Evolutionary conservation across 2,888 invertebrate species (phyloP), one percentile per base, ranked within the genome.

Genomic region (Eupithecia vulgata): DNA sequence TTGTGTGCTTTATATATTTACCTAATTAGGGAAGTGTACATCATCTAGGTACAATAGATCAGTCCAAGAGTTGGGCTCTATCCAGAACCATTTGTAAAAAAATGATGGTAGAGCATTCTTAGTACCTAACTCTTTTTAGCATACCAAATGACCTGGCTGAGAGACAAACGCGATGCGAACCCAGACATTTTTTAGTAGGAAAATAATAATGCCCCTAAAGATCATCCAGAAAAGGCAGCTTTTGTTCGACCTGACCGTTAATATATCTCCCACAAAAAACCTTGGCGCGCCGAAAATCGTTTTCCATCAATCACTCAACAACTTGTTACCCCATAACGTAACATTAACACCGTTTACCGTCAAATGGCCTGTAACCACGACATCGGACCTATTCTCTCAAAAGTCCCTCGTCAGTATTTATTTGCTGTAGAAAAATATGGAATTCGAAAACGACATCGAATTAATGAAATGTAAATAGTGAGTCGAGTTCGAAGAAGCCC

Each of bases 401-500:
- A 86, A 81, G 82, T 74, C 71, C 76, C 81, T 72, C 77, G 81
- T 70, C 42, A 66, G 59, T 68, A n/a, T 70, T 70, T 73, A 75
- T 77, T 74, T 74, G 70, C 52, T 37, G 69, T 45, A 37, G 74
- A 71, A 74, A n/a, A 75, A 75, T 78, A 76, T 76, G 70, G 65
- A 72, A 73, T 78, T 72, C 66, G 64, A 57, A 65, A 73, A 73
- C 48, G 72, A 71, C 68, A 57, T 62, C 68, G 68, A 72, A 75
- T 78, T 78, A 74, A 77, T 76, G 71, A 76, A 77, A 70, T 67
- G 74, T 77, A 77, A 76, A 78, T 77, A 77, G 67, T 40, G 62
- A 57, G 70, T 15, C 64, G 52, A 15, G 69, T 70, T 76, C 73
- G 66, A 67, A 74, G 67, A 71, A 71, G 69, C n/a, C 66, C 68